Evolutionary conservation across 2,888 invertebrate species (phyloP).

Genomic region (Leptopterna dolabrata): DNA sequence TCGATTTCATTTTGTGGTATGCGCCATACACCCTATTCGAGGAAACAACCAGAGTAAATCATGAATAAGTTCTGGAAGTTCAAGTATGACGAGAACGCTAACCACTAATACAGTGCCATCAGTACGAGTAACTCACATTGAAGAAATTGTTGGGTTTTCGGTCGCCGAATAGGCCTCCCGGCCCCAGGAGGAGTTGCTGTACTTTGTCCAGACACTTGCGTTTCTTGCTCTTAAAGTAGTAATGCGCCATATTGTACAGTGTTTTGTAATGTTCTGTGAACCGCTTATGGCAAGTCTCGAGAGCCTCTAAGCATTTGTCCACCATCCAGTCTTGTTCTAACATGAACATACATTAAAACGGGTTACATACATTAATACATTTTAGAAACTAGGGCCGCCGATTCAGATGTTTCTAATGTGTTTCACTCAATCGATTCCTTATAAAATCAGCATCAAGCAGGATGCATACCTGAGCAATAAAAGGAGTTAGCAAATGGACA

Average conservation of each 20-base stretch:
- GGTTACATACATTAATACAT: too few species aligned
- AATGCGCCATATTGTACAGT: conserved; percentile 86
- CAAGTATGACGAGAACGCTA: too few species aligned
- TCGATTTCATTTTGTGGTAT: conserved; percentile 92
- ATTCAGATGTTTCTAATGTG: too few species aligned
- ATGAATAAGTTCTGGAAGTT: too few species aligned
- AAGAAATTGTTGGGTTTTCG: conserved; percentile 89
- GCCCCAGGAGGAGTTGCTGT: conserved; percentile 77
- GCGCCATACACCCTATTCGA: conserved; percentile 84
- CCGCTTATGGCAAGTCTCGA: conserved; percentile 85
- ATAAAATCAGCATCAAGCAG: too few species aligned
- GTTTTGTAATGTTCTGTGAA: conserved; percentile 95
- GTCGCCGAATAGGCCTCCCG: conserved; percentile 86
- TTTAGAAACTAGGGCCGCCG: too few species aligned
- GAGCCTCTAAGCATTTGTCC: conserved; percentile 77
- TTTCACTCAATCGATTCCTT: too few species aligned
- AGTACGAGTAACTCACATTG: conserved; percentile 73
- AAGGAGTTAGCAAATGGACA: too few species aligned
- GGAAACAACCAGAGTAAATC: too few species aligned
- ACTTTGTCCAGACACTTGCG: conserved; percentile 78
- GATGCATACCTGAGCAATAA: too few species aligned
- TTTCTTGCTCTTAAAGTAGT: conserved; percentile 80
- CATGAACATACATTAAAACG: too few species aligned
- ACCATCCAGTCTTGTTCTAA: conserved; percentile 68
- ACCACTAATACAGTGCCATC: neutral